A percentile compares a stretch with the other conserved stretches of the same genome.
Evolutionary conservation across 2,797 vertebrate species (phyloP).

Genomic region (Heteromormyrus szaboi): DNA sequence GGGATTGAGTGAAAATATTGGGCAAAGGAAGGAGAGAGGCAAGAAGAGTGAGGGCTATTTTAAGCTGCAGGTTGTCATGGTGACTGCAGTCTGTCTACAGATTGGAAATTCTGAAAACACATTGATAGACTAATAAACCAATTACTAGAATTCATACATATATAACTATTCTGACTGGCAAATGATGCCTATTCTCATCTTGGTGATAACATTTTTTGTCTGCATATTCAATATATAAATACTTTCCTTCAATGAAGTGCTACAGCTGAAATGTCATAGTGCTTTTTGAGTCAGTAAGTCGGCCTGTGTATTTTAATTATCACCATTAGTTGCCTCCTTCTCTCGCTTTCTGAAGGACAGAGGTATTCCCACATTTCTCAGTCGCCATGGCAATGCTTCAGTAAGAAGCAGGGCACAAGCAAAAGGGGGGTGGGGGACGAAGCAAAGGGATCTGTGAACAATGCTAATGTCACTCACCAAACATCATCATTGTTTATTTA

Average conservation of each 20-base stretch:
- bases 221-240: not conserved
- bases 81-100: constrained; percentile 73
- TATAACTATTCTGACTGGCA: not conserved
- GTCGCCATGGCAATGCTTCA: constrained; percentile 74
- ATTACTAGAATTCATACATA: not conserved
- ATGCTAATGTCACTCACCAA: constrained; percentile 53
- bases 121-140: constrained; percentile 46
- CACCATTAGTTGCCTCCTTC: constrained; percentile 33
- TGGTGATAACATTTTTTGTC: not conserved
- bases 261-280: constrained; percentile 44
- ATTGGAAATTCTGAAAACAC: constrained; percentile 67
- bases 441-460: constrained; percentile 55
- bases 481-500: constrained; percentile 22
- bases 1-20: constrained; percentile 18
- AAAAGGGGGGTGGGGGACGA: constrained; percentile 39
- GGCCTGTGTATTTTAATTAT: constrained; percentile 49
- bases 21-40: constrained; percentile 16
- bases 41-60: constrained; percentile 60
- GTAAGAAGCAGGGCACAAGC: constrained; percentile 60
- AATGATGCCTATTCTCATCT: not conserved
- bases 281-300: constrained; percentile 45
- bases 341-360: constrained; percentile 59
- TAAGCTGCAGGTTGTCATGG: constrained; percentile 67
- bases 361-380: constrained; percentile 75
- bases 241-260: not conserved